Evolutionary conservation across 2,888 invertebrate genomes (phyloP).

Genomic region (Lissocephala sabroskyi): DNA sequence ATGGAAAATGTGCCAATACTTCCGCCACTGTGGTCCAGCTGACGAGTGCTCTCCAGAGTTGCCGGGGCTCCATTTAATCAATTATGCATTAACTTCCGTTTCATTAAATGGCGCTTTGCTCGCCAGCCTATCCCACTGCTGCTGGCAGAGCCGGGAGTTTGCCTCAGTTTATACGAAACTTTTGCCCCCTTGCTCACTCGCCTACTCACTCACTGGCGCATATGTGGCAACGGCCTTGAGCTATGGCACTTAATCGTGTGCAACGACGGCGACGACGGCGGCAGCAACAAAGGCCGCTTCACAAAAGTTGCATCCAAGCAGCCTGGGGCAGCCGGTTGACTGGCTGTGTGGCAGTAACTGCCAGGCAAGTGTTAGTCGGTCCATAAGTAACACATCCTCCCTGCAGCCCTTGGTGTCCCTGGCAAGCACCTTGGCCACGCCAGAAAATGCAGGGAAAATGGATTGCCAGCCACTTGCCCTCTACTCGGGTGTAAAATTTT

Average conservation of each 20-base stretch:
- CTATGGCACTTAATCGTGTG: constrained; percentile 42
- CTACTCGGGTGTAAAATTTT: constrained; percentile 61
- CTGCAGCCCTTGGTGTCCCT: no score
- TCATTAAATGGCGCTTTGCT: constrained; percentile 47
- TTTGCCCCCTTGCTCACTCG: not conserved
- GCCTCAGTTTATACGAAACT: no score
- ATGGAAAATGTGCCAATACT: not conserved
- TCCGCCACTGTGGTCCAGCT: not conserved
- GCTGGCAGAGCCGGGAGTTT: no score
- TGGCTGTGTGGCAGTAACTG: constrained; percentile 10
- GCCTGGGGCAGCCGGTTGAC: constrained; percentile 24
- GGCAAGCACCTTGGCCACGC: no score
- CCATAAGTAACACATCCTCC: constrained; percentile 16
- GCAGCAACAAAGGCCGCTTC: constrained; percentile 25
- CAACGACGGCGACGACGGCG: not conserved
- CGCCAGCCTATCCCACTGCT: constrained; percentile 15
- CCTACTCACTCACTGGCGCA: not conserved
- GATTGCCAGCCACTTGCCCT: constrained; percentile 32
- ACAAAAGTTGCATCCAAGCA: constrained; percentile 41
- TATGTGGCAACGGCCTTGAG: constrained; percentile 22
- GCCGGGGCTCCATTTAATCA: constrained; percentile 37
- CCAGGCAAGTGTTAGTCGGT: constrained; percentile 10
- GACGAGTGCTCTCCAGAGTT: not conserved
- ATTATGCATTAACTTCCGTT: constrained; percentile 59
- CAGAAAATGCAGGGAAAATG: constrained; percentile 4